Percentiles rank a stretch among this genome's conserved stretches.
Evolutionary conservation across 2,797 vertebrate genomes (phyloP).

Genomic region (Alauda arvensis): DNA sequence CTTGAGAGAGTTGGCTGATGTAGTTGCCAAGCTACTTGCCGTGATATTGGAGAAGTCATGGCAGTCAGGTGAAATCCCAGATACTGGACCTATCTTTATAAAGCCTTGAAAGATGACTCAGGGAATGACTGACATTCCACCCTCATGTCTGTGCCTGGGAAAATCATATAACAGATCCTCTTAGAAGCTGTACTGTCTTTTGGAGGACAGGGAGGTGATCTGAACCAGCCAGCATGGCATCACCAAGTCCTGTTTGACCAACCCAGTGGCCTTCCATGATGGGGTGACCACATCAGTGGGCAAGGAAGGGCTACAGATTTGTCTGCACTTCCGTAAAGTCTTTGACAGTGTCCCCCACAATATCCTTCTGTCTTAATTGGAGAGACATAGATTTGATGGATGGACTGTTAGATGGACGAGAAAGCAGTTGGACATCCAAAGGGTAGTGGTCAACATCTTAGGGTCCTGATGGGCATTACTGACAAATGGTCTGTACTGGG

Average conservation of each 20-base stretch:
- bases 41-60: background rate
- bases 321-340: background rate
- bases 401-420: background rate
- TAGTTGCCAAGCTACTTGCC: background rate
- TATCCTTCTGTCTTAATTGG: background rate
- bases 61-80: background rate
- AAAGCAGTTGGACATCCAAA: background rate
- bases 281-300: background rate
- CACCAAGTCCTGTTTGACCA: background rate
- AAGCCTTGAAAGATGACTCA: background rate
- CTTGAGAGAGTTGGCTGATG: background rate
- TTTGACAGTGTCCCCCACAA: background rate
- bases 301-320: background rate
- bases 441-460: background rate
- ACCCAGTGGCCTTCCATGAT: background rate
- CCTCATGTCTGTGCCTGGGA: background rate
- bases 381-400: background rate
- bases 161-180: background rate
- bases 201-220: background rate
- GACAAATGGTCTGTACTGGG: background rate
- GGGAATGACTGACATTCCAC: background rate
- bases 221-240: background rate
- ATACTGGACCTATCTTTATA: background rate
- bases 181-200: background rate
- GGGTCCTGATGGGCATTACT: background rate